phyloP scores from a whole-genome alignment of 1,140 invertebrate genomes.

The Euura lappo region DNA sequence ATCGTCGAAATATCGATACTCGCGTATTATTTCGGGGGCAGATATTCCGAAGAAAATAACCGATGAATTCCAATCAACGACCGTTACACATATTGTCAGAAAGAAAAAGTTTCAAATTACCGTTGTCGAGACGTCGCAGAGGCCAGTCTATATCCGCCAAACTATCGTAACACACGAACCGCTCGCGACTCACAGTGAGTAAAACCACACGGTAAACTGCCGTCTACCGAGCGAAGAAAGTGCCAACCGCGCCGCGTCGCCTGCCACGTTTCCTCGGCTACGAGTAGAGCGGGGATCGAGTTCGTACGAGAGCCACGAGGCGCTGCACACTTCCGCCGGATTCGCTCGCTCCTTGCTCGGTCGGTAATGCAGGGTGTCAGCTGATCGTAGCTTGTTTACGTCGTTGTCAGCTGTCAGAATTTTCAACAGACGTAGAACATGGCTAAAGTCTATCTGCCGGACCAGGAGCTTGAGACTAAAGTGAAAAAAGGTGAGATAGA shows the following conservation, averaged over 20 bases:
- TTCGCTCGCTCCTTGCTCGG: neutral
- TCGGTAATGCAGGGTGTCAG: neutral
- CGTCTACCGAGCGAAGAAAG: constrained; percentile 19
- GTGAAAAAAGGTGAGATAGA: constrained; percentile 71
- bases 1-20: too few species aligned
- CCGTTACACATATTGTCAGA: too few species aligned
- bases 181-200: too few species aligned
- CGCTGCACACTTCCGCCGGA: neutral
- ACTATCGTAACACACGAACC: too few species aligned
- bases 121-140: too few species aligned
- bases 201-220: too few species aligned
- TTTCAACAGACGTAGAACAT: constrained; percentile 24
- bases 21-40: too few species aligned
- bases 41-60: too few species aligned
- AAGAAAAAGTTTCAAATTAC: too few species aligned
- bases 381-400: neutral
- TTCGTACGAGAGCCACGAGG: neutral
- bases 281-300: neutral
- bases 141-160: too few species aligned
- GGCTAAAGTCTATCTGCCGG: constrained; percentile 57
- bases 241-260: constrained; percentile 44
- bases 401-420: neutral
- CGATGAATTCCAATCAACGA: too few species aligned
- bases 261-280: constrained; percentile 51
- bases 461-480: constrained; percentile 73